phyloP scores from a whole-genome alignment of 2,888 invertebrate genomes.

The Ectemnius cavifrons region DNA sequence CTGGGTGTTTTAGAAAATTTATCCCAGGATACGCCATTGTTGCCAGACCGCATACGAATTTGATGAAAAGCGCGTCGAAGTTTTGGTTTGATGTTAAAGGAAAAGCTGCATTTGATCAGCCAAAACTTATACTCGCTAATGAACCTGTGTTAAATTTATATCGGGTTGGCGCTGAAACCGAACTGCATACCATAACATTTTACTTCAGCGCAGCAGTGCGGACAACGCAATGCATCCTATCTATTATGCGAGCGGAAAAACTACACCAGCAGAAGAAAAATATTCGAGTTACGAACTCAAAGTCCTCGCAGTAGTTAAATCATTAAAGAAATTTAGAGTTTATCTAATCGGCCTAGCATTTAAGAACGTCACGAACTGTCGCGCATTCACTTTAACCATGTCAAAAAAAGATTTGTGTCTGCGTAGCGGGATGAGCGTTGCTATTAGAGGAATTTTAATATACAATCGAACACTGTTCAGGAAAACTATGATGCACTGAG shows the following conservation, averaged over 20 bases:
- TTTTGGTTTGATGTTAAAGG: not conserved
- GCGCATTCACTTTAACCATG: conserved; percentile 41
- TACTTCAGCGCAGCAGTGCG: too few relatives aligned
- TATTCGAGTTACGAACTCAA: conserved; percentile 29
- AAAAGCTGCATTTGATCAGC: not conserved
- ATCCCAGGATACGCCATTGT: not conserved
- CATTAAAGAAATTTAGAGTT: conserved; percentile 10
- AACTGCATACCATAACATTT: too few relatives aligned
- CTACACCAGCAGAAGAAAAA: not conserved
- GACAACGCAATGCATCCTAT: too few relatives aligned
- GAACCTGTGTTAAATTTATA: conserved; percentile 42
- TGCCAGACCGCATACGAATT: not conserved
- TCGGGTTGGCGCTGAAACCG: too few relatives aligned
- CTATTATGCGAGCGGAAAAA: not conserved
- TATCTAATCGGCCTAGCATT: conserved; percentile 8
- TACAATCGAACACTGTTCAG: conserved; percentile 46
- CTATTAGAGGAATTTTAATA: conserved; percentile 24
- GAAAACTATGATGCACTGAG: conserved; percentile 54
- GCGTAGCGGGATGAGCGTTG: conserved; percentile 11
- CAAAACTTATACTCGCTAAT: not conserved
- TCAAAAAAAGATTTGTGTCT: conserved; percentile 29
- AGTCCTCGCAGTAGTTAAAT: conserved; percentile 17
- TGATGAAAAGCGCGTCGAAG: not conserved
- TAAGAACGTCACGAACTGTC: conserved; percentile 37
- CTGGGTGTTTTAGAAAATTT: too few relatives aligned